phyloP scores from a whole-genome alignment of 2,797 vertebrate genomes.

The Syncerus caffer region DNA sequence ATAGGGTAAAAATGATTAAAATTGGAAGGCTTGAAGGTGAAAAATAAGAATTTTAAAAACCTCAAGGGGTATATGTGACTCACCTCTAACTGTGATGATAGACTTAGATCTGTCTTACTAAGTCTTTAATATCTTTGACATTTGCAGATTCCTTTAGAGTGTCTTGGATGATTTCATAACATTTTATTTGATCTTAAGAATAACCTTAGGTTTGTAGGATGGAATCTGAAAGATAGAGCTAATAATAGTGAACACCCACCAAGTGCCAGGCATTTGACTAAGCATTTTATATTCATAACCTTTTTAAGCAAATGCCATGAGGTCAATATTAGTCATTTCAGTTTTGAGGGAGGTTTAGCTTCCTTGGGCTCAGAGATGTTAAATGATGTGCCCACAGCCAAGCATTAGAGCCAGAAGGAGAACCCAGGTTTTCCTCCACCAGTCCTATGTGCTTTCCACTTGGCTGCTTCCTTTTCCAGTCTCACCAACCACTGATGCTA shows the following conservation, averaged over 20 bases:
- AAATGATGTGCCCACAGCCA: not conserved
- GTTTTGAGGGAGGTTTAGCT: not conserved
- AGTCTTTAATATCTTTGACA: constrained; percentile 31
- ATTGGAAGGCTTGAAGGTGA: not conserved
- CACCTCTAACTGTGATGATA: not conserved
- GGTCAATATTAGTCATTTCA: not conserved
- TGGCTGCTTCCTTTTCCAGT: not conserved
- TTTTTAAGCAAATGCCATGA: not conserved
- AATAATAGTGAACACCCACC: constrained; percentile 43
- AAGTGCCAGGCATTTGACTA: constrained; percentile 5
- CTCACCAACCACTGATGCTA: not conserved
- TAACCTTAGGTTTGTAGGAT: constrained; percentile 34
- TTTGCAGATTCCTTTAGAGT: not conserved
- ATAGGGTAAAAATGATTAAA: constrained; percentile 41
- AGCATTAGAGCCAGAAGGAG: not conserved
- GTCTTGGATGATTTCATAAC: constrained; percentile 39
- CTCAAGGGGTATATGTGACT: not conserved
- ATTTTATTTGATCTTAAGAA: constrained; percentile 47
- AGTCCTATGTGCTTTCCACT: not conserved
- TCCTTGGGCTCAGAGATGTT: not conserved
- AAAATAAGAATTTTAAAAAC: constrained; percentile 9
- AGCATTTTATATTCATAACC: not conserved
- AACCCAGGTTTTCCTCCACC: not conserved
- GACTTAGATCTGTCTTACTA: constrained; percentile 34
- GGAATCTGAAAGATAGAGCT: constrained; percentile 39